These are phyloP conservation scores for Lasioglossum villosulum DNA, from an alignment of 2,888 invertebrate genomes.

Conservation along the genomic window DNA sequence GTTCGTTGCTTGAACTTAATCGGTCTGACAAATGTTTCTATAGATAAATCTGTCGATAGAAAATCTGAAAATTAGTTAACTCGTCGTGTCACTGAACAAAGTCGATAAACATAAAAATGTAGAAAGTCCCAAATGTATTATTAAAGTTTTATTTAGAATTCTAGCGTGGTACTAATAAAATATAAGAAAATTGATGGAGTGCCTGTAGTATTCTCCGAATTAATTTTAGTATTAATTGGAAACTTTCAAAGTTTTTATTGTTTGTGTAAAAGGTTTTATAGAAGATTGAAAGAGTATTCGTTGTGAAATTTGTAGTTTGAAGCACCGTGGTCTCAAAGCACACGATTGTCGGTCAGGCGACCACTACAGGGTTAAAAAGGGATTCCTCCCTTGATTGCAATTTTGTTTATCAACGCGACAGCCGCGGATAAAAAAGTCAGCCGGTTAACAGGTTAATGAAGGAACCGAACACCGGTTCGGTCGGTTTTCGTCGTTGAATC, in stretches of 20 bases:
- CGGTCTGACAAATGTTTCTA: background rate
- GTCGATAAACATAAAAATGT: too few relatives aligned
- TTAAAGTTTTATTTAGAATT: background rate
- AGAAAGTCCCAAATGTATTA: too few relatives aligned
- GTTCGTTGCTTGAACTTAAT: background rate
- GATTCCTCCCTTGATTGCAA: background rate
- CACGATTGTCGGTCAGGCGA: background rate
- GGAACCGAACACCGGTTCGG: slow-evolving; percentile 23
- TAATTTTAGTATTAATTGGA: background rate
- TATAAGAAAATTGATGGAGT: background rate
- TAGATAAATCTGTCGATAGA: too few relatives aligned
- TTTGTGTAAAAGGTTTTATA: background rate
- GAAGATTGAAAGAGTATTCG: background rate
- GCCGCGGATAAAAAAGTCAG: background rate
- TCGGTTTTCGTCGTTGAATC: slow-evolving; percentile 27
- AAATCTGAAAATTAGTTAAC: too few relatives aligned
- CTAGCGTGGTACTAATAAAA: too few relatives aligned
- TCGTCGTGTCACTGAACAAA: too few relatives aligned
- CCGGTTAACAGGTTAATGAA: background rate
- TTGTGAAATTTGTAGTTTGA: too few relatives aligned
- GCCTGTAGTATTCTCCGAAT: background rate
- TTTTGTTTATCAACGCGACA: background rate
- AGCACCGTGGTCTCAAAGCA: background rate
- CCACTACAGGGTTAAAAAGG: background rate
- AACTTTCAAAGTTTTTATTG: too few relatives aligned